Conservation (phyloP, 1,140 invertebrate genomes). For the Apolygus lucorum region DNA sequence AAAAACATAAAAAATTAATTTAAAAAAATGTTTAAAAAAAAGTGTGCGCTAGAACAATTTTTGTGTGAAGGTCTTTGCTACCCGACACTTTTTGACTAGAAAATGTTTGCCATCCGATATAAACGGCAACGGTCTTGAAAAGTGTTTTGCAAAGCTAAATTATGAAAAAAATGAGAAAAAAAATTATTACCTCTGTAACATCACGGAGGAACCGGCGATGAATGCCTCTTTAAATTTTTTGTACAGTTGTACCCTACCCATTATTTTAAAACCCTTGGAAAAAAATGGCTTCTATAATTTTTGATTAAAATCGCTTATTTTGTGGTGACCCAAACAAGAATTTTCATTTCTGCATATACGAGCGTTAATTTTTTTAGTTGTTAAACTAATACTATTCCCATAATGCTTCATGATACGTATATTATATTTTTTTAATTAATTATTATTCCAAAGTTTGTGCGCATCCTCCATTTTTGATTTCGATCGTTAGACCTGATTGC, state of each 20-base stretch:
- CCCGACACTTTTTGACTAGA: background rate
- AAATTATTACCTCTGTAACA: background rate
- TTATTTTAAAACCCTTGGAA: too few species aligned
- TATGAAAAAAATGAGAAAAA: too few species aligned
- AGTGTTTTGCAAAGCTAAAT: background rate
- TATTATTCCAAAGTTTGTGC: background rate
- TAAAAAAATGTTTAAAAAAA: background rate
- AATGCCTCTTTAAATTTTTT: too few species aligned
- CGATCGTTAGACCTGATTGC: too few species aligned
- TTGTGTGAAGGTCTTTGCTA: background rate
- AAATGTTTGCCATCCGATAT: background rate
- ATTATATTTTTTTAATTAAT: background rate
- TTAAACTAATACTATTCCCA: background rate
- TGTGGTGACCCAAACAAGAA: background rate
- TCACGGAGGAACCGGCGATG: too few species aligned
- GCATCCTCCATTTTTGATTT: background rate
- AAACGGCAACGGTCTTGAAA: background rate
- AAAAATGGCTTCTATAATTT: background rate
- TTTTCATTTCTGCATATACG: background rate
- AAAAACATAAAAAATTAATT: constrained; percentile 2
- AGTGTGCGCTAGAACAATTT: too few species aligned
- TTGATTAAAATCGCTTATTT: too few species aligned
- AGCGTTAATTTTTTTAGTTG: background rate
- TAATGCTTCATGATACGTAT: too few species aligned
- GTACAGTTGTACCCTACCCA: too few species aligned